These are phyloP conservation scores for Numida meleagris DNA, from an alignment of 2,113 vertebrate species.

Conservation along the genomic window DNA sequence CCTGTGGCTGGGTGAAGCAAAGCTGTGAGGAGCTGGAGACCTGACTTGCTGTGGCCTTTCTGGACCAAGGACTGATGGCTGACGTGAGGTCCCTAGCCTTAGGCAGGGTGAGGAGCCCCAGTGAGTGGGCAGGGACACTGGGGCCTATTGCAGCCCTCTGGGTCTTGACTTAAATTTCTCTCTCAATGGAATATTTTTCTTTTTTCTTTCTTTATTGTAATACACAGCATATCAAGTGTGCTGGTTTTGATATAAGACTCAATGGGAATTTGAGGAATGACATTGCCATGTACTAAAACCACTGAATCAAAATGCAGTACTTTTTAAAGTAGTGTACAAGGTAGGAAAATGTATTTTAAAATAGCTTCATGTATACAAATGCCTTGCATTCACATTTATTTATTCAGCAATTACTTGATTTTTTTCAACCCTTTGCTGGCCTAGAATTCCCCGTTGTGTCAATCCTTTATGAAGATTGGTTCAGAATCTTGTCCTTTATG, in stretches of 20 bases:
- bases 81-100: background rate
- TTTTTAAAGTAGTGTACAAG: background rate
- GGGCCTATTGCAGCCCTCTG: background rate
- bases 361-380: background rate
- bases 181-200: background rate
- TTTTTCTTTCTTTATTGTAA: background rate
- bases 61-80: accelerated
- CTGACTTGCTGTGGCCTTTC: accelerated
- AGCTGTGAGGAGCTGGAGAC: background rate
- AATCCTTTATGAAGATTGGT: background rate
- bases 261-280: background rate
- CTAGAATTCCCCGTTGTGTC: background rate
- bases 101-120: background rate
- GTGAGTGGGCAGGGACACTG: too few relatives aligned
- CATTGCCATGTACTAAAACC: background rate
- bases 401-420: background rate
- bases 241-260: background rate
- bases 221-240: background rate
- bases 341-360: background rate
- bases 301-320: background rate
- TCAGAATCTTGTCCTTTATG: background rate
- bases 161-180: background rate
- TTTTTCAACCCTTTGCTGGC: background rate
- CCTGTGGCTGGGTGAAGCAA: accelerated
- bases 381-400: background rate